Evolutionary conservation across 2,888 invertebrate species (phyloP), one percentile per base, ranked within the genome.

Genomic region (Mantis religiosa): DNA sequence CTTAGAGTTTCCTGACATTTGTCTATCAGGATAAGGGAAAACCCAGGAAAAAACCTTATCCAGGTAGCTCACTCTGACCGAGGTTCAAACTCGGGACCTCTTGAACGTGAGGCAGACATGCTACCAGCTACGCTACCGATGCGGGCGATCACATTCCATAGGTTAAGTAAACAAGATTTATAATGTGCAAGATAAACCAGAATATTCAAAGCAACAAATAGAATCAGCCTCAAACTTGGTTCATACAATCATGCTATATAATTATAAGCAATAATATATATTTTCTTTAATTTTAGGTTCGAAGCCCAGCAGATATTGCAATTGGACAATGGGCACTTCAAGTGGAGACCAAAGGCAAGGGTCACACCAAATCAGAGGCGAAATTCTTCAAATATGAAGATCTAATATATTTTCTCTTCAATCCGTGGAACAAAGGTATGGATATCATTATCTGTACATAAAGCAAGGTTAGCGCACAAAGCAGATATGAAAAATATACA

Each of bases 401-500:
- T 89, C 96, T 96, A 88, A 92, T 97, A 89, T 97, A 96, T 93
- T 93, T 98, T 28, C 94, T 98, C 20, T 97, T 97, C 93, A 98
- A 97, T 92, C 97, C 98, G 1, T 97, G 97, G 97, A 94, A 95
- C 91, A 95, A 95, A 94, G 96, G 97, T 97, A 93, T 92, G 92
- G 91, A 20, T 15, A 28, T 20, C 7, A 25, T 34, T 83, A 34
- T 28, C 4, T 34, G 34, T 25, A 27, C 28, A 82, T 41, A 41
- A 28, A 25, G n/a, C 3, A 12, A 30, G 28, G 30, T 1, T 14
- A n/a, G 84, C 84, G 3, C 7, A 34, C 30, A 30, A 30, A 4
- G 34, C 7, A 34, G 34, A 34, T 34, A 34, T 34, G 34, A 34
- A 34, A 34, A 34, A 3, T 34, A 6, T 7, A 34, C 34, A 34